phyloP scores from a whole-genome alignment of 2,113 vertebrate species.

The Notarius lentiginosus region DNA sequence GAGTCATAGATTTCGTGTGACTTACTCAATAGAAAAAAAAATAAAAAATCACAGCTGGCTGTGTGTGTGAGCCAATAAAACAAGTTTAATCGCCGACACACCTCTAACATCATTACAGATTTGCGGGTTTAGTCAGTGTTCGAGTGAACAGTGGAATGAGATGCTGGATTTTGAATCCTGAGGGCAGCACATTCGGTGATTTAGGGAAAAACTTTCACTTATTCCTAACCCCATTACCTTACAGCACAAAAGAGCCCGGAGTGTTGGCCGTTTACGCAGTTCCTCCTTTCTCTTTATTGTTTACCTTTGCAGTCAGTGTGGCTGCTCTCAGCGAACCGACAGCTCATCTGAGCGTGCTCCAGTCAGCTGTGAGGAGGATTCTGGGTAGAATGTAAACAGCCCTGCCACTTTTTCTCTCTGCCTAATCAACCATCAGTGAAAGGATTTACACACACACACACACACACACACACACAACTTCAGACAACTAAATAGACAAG shows the following conservation, averaged over 20 bases:
- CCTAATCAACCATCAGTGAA: conserved; percentile 79
- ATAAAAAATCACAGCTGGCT: not conserved
- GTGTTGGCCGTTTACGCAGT: not conserved
- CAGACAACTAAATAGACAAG: conserved; percentile 58
- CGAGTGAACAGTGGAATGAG: not conserved
- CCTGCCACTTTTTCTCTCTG: conserved; percentile 82
- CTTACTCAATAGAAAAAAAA: not conserved
- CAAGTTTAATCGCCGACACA: not conserved
- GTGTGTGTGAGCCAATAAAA: not conserved
- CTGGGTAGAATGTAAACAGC: conserved; percentile 87
- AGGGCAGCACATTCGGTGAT: not conserved
- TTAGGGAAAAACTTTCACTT: not conserved
- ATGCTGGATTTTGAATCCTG: not conserved
- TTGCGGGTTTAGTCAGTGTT: not conserved
- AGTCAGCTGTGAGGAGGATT: conserved; percentile 76
- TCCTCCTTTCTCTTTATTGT: conserved; percentile 55
- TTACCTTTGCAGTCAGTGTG: conserved; percentile 73
- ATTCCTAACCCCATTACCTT: not conserved
- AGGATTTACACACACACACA: conserved; percentile 81
- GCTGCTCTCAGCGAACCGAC: conserved; percentile 75
- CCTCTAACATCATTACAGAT: not conserved
- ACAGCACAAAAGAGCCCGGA: not conserved
- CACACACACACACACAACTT: conserved; percentile 30
- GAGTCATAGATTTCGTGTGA: not conserved
- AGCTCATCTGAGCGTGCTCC: conserved; percentile 79